phyloP scores from a whole-genome alignment of 2,113 vertebrate genomes.

The Ovis canadensis region DNA sequence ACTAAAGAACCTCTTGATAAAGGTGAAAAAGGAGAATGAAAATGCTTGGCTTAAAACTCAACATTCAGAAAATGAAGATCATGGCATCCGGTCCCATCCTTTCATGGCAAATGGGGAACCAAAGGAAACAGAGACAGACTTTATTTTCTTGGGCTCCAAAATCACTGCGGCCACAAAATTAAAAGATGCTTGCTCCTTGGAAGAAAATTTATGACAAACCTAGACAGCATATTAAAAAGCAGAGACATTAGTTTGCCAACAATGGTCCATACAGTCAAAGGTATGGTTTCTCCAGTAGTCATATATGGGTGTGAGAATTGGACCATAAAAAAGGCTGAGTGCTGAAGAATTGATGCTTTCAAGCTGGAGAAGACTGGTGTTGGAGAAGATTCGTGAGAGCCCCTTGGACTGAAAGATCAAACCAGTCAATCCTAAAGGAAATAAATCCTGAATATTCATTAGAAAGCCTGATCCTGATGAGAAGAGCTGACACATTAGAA shows the following conservation, averaged over 20 bases:
- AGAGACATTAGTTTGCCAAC: background rate
- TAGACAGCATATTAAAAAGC: background rate
- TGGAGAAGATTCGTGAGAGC: background rate
- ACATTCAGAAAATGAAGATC: background rate
- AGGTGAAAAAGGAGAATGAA: background rate
- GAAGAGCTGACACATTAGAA: background rate
- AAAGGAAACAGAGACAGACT: background rate
- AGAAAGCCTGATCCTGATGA: background rate
- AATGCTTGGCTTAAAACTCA: background rate
- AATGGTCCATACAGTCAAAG: background rate
- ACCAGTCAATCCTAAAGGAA: background rate
- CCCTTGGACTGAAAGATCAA: background rate
- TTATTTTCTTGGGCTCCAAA: background rate
- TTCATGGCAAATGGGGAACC: background rate
- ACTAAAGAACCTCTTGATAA: background rate
- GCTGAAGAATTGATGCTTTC: background rate
- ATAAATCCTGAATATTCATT: background rate
- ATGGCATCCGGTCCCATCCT: fast-evolving
- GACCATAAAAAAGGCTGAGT: background rate
- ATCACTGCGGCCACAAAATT: background rate
- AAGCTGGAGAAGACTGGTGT: background rate
- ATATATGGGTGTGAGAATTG: background rate
- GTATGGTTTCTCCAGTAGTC: background rate
- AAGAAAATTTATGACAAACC: background rate
- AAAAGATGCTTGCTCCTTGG: background rate